Conservation (phyloP, 2,888 invertebrate genomes). For the Phortica magna region DNA sequence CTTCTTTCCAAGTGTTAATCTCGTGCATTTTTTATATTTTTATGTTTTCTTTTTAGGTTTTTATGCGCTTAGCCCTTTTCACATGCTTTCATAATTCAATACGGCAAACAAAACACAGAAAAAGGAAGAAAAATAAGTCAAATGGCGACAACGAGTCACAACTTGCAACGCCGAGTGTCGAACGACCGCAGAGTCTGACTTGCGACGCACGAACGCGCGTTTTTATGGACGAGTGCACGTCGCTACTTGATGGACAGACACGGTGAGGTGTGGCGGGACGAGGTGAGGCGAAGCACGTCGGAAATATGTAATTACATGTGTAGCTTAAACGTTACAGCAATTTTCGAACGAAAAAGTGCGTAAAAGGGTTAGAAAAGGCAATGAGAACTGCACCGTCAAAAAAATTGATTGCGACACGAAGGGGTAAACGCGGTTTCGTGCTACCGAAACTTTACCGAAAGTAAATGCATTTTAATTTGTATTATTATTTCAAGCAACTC, state of each 20-base stretch:
- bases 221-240: conserved; percentile 17
- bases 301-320: conserved; percentile 23
- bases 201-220: not conserved
- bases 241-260: not conserved
- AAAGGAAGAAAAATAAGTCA: not conserved
- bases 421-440: conserved; percentile 45
- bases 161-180: not conserved
- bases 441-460: not conserved
- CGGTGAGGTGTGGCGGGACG: not conserved
- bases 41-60: not conserved
- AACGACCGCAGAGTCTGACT: not conserved
- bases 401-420: conserved; percentile 29
- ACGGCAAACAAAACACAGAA: conserved; percentile 13
- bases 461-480: conserved; percentile 51
- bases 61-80: conserved; percentile 2
- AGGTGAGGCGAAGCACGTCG: not conserved
- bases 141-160: too few relatives aligned
- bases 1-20: conserved; percentile 8
- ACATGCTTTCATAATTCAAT: conserved; percentile 25
- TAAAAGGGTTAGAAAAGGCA: conserved; percentile 55
- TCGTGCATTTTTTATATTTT: not conserved
- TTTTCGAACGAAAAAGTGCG: conserved; percentile 55
- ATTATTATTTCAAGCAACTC: conserved; percentile 56
- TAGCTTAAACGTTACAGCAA: conserved; percentile 19
- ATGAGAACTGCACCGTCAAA: conserved; percentile 39